phyloP scores from a whole-genome alignment of 2,797 vertebrate species.

The Naso thynnoides region DNA sequence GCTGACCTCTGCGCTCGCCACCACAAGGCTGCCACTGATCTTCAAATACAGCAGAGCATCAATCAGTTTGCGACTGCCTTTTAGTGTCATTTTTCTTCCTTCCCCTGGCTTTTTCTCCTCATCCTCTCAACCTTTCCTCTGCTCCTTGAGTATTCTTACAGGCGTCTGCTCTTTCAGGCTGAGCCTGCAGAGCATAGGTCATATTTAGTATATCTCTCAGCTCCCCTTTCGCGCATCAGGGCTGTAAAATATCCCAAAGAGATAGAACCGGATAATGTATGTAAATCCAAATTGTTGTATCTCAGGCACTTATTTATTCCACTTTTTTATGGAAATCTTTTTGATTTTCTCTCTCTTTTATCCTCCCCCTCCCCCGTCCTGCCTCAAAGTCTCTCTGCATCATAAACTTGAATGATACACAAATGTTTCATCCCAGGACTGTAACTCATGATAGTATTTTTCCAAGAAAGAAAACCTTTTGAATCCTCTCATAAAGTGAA shows the following conservation, averaged over 20 bases:
- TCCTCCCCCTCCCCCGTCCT: constrained; percentile 65
- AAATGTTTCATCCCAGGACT: constrained; percentile 71
- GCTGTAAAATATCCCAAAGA: constrained; percentile 84
- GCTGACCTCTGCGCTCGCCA: constrained; percentile 88
- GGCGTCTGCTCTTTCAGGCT: constrained; percentile 79
- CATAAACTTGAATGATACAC: constrained; percentile 75
- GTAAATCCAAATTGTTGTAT: constrained; percentile 86
- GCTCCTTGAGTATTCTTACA: constrained; percentile 83
- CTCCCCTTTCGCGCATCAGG: constrained; percentile 73
- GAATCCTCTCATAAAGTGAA: constrained; percentile 48
- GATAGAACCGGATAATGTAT: constrained; percentile 83
- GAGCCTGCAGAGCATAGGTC: constrained; percentile 83
- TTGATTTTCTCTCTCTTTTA: constrained; percentile 69
- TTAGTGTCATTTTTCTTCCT: constrained; percentile 88
- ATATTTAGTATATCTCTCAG: constrained; percentile 83
- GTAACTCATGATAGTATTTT: constrained; percentile 60
- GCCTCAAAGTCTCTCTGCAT: constrained; percentile 71
- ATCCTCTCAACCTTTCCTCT: constrained; percentile 77
- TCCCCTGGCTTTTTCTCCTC: constrained; percentile 80
- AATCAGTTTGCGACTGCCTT: constrained; percentile 90
- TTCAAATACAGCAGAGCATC: constrained; percentile 94
- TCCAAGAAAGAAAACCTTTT: constrained; percentile 53
- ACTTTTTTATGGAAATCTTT: constrained; percentile 84
- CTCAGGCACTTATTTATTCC: constrained; percentile 83
- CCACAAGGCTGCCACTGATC: constrained; percentile 91